Percentiles rank a stretch among this genome's conserved stretches.
Evolutionary conservation across 2,888 invertebrate genomes (phyloP).

Genomic region (Drosophila anomalata): DNA sequence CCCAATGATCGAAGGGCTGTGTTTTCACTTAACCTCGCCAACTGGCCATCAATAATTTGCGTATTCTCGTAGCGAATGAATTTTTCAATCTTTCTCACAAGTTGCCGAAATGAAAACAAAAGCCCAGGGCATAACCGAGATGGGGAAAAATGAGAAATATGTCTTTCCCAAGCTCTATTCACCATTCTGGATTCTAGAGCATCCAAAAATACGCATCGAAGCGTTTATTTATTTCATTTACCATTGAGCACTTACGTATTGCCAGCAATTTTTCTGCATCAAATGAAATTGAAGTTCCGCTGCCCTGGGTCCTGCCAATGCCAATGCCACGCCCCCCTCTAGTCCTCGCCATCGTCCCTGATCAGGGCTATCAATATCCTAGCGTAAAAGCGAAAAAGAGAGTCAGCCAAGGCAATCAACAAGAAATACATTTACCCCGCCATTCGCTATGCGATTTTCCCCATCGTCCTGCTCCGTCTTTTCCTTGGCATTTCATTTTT

Average conservation of each 20-base stretch:
- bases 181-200: conserved; percentile 14
- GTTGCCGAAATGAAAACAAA: conserved; percentile 25
- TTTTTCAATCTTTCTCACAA: conserved; percentile 27
- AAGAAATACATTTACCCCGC: conserved; percentile 69
- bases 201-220: conserved; percentile 48
- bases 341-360: conserved; percentile 8
- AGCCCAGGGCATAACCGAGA: conserved; percentile 13
- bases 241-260: conserved; percentile 76
- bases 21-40: not conserved
- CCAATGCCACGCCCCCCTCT: not conserved
- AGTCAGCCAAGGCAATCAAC: conserved; percentile 64
- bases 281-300: conserved; percentile 73
- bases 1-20: not conserved
- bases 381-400: conserved; percentile 41
- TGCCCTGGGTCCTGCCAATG: conserved; percentile 31
- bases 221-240: conserved; percentile 75
- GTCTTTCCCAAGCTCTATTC: conserved; percentile 4
- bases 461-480: conserved; percentile 21
- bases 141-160: conserved; percentile 22
- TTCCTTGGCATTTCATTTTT: conserved; percentile 36
- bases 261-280: conserved; percentile 76
- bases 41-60: conserved; percentile 1
- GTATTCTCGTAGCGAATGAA: conserved; percentile 10
- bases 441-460: conserved; percentile 47
- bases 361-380: conserved; percentile 61